Conservation (phyloP, 2,113 vertebrate genomes). For the Genyomyrus donnyi region DNA sequence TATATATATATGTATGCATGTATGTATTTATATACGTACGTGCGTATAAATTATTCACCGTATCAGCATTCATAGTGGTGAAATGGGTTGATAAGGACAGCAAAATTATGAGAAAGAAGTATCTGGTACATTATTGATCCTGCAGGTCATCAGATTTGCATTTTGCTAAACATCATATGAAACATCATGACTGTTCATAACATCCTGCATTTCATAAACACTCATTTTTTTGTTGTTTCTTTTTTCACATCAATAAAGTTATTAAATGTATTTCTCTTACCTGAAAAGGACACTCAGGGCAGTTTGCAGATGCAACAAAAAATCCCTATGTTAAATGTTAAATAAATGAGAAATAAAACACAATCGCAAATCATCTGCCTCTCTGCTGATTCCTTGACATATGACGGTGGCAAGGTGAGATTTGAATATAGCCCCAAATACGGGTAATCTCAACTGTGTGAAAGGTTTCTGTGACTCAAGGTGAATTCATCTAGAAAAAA, state of each 20-base stretch:
- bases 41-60: neutral
- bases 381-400: neutral
- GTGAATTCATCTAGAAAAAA: neutral
- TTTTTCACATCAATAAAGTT: neutral
- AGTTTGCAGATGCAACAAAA: neutral
- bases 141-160: neutral
- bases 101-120: neutral
- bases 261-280: neutral
- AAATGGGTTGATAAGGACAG: neutral
- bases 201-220: neutral
- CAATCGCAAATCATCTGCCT: neutral
- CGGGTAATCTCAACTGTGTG: neutral
- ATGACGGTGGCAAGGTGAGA: neutral
- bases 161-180: neutral
- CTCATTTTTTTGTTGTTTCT: neutral
- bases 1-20: no score
- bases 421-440: neutral
- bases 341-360: neutral
- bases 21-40: no score
- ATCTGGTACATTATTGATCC: neutral
- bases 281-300: neutral
- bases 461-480: neutral
- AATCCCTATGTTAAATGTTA: neutral
- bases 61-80: neutral
- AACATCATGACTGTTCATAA: neutral